Conservation (phyloP, 2,113 vertebrate species). For the Chroicocephalus ridibundus region DNA sequence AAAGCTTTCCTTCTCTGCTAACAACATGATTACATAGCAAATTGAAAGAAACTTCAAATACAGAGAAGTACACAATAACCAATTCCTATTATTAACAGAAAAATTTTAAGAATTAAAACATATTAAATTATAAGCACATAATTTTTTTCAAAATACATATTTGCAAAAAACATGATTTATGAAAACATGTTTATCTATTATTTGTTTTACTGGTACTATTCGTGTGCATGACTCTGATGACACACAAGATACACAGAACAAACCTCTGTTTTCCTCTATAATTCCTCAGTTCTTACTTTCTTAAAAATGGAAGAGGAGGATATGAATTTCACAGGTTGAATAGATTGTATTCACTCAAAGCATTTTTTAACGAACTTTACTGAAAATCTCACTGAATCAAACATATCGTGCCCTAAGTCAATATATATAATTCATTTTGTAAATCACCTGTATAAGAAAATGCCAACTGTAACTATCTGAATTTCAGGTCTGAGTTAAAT, state of each 20-base stretch:
- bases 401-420: slow-evolving; percentile 40
- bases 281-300: not conserved
- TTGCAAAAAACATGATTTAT: not conserved
- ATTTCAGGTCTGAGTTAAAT: slow-evolving; percentile 46
- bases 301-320: not conserved
- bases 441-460: slow-evolving; percentile 60
- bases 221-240: not conserved
- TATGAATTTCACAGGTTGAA: not conserved
- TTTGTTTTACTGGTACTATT: not conserved
- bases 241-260: not conserved
- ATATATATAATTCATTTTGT: slow-evolving; percentile 62
- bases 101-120: not conserved
- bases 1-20: not conserved
- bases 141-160: not conserved
- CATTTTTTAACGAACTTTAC: not conserved
- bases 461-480: slow-evolving; percentile 53
- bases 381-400: slow-evolving; percentile 16
- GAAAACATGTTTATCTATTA: not conserved
- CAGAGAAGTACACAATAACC: not conserved
- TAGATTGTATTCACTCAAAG: not conserved
- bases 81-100: not conserved
- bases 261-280: not conserved
- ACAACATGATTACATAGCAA: not conserved
- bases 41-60: not conserved
- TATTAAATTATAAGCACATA: not conserved